phyloP scores from a whole-genome alignment of 2,797 vertebrate genomes.

The Thripadectes ignobilis region DNA sequence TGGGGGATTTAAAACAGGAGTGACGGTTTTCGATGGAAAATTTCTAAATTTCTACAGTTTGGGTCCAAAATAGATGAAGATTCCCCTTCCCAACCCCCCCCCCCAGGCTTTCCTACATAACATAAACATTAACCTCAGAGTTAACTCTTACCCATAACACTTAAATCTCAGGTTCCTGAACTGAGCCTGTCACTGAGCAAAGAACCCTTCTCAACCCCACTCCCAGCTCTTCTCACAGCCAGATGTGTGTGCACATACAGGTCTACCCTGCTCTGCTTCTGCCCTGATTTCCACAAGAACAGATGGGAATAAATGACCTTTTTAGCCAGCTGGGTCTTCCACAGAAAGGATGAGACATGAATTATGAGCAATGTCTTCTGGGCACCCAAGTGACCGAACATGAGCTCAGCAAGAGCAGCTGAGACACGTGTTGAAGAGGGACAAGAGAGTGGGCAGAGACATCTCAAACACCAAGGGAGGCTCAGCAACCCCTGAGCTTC shows the following conservation, averaged over 20 bases:
- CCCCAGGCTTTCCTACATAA: neutral
- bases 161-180: neutral
- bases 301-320: neutral
- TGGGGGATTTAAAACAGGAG: neutral
- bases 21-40: neutral
- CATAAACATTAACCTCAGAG: neutral
- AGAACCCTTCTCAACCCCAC: neutral
- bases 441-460: neutral
- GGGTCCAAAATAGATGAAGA: neutral
- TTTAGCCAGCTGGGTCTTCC: neutral
- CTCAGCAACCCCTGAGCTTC: neutral
- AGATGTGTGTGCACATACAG: neutral
- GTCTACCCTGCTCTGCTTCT: neutral
- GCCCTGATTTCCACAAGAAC: neutral
- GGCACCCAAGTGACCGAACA: neutral
- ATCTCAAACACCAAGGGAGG: neutral
- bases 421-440: neutral
- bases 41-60: neutral
- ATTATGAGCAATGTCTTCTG: neutral
- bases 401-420: neutral
- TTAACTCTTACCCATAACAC: neutral
- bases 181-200: neutral
- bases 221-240: neutral
- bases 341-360: neutral
- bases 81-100: rapidly evolving